phyloP scores from a whole-genome alignment of 2,797 vertebrate species.

The Peromyscus aztecus region DNA sequence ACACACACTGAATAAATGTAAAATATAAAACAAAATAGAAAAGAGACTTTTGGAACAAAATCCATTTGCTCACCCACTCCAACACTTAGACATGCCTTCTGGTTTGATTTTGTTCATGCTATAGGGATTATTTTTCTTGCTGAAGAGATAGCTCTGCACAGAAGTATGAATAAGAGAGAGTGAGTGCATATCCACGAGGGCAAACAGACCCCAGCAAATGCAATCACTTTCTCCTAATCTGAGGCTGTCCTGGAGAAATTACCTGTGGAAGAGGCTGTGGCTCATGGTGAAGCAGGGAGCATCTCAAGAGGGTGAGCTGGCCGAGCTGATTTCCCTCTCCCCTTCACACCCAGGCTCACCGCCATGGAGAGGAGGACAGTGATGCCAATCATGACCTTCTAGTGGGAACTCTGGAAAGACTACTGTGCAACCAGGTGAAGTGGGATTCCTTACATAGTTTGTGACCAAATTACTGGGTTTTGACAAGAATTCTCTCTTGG shows the following conservation, averaged over 20 bases:
- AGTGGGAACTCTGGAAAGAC: slow-evolving; percentile 50
- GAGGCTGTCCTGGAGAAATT: slow-evolving; percentile 82
- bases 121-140: not conserved
- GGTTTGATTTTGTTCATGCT: slow-evolving; percentile 38
- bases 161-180: slow-evolving; percentile 76
- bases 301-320: slow-evolving; percentile 25
- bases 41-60: not conserved
- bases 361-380: rapidly evolving
- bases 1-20: not conserved
- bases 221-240: slow-evolving; percentile 77
- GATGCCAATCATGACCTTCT: not conserved
- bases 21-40: not conserved
- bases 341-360: not conserved
- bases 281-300: not conserved
- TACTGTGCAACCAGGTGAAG: slow-evolving; percentile 42
- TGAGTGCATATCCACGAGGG: slow-evolving; percentile 73
- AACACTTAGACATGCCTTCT: not conserved
- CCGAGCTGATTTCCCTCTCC: slow-evolving; percentile 51
- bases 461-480: slow-evolving; percentile 60
- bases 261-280: slow-evolving; percentile 60
- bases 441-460: slow-evolving; percentile 61
- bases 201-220: slow-evolving; percentile 73
- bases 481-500: slow-evolving; percentile 57
- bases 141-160: slow-evolving; percentile 66
- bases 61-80: not conserved